Evolutionary conservation across 1,140 invertebrate species (phyloP).

Genomic region (Macrocentrus cingulum): DNA sequence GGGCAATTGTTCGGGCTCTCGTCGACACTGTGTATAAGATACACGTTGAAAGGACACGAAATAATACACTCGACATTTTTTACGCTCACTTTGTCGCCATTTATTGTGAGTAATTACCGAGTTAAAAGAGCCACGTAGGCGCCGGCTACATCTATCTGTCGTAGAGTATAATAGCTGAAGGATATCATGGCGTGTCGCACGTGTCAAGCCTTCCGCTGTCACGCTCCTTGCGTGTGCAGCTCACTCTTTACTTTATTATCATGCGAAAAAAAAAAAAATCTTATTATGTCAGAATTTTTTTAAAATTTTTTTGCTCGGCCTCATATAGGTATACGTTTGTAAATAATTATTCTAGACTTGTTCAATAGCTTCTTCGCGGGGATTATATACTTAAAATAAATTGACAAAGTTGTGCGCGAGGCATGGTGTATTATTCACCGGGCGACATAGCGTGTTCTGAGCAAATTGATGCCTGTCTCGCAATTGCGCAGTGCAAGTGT

Average conservation of each 20-base stretch:
- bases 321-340: no score
- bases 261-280: slow-evolving; percentile 3
- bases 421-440: no score
- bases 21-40: background rate
- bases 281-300: slow-evolving; percentile 8
- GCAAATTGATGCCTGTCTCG: slow-evolving; percentile 37
- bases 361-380: no score
- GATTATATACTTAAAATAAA: background rate
- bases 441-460: slow-evolving; percentile 31
- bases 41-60: background rate
- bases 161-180: slow-evolving; percentile 2
- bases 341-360: no score
- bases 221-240: slow-evolving; percentile 18
- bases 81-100: slow-evolving; percentile 7
- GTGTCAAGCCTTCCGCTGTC: slow-evolving; percentile 23
- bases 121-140: slow-evolving; percentile 30
- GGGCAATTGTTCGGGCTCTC: background rate
- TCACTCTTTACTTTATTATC: slow-evolving; percentile 1
- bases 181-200: slow-evolving; percentile 44
- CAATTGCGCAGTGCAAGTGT: slow-evolving; percentile 36
- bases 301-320: background rate
- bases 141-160: background rate
- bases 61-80: background rate
- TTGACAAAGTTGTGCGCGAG: background rate
- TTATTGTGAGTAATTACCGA: slow-evolving; percentile 35